Evolutionary conservation across 2,113 vertebrate species (phyloP).

Genomic region (Heterotis niloticus): DNA sequence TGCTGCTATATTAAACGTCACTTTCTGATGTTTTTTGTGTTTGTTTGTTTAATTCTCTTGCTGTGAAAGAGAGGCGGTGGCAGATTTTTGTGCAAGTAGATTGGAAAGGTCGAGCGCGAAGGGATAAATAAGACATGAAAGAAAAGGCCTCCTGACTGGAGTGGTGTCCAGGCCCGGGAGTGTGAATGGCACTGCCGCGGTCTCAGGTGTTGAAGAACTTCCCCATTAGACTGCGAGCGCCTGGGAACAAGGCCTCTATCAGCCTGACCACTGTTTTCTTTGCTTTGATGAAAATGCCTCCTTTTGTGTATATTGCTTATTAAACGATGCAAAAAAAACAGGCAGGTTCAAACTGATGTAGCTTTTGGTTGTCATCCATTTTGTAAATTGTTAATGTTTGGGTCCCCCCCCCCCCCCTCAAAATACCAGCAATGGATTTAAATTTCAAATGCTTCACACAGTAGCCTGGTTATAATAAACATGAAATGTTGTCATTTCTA

Average conservation of each 20-base stretch:
- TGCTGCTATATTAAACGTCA: slow-evolving; percentile 37
- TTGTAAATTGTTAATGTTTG: not conserved
- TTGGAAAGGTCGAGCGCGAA: slow-evolving; percentile 27
- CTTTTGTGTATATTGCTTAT: slow-evolving; percentile 28
- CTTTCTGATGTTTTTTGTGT: slow-evolving; percentile 38
- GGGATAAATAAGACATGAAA: slow-evolving; percentile 66
- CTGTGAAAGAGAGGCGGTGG: not conserved
- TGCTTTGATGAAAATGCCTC: slow-evolving; percentile 48
- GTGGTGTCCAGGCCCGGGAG: slow-evolving; percentile 46
- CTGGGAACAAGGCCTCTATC: slow-evolving; percentile 63
- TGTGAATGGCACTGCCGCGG: slow-evolving; percentile 57
- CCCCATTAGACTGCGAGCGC: slow-evolving; percentile 67
- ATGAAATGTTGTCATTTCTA: too few relatives aligned
- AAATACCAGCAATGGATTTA: too few relatives aligned
- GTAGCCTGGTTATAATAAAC: too few relatives aligned
- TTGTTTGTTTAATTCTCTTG: slow-evolving; percentile 43
- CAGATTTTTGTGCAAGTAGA: slow-evolving; percentile 31
- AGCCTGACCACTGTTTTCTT: slow-evolving; percentile 49
- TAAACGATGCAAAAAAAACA: slow-evolving; percentile 13
- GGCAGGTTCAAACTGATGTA: not conserved
- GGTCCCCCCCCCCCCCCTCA: too few relatives aligned
- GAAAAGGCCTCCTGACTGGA: slow-evolving; percentile 51
- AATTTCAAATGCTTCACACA: too few relatives aligned
- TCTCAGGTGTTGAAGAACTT: slow-evolving; percentile 83
- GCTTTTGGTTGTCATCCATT: not conserved